These are phyloP conservation scores for Ormyrus pomaceus DNA, from an alignment of 2,888 invertebrate genomes.

Conservation along the genomic window DNA sequence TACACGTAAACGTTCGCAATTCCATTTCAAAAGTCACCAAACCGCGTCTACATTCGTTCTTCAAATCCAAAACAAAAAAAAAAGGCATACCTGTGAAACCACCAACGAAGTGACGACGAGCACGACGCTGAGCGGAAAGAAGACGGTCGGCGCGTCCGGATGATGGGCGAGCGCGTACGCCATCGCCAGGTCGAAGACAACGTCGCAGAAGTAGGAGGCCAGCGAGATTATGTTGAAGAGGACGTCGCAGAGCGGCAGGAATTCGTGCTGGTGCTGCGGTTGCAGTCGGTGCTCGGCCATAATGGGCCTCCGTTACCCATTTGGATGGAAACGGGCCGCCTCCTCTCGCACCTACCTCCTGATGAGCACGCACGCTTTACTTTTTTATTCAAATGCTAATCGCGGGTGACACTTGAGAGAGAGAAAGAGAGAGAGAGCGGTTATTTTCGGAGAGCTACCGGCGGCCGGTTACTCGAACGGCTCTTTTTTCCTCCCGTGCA, in stretches of 20 bases:
- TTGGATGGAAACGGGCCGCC: constrained; percentile 63
- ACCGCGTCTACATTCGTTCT: too few relatives aligned
- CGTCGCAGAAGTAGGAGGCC: constrained; percentile 93
- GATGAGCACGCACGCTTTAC: background rate
- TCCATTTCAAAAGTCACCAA: too few relatives aligned
- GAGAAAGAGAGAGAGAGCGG: too few relatives aligned
- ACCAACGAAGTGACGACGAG: constrained; percentile 85
- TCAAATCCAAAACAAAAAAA: background rate
- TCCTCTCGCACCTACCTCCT: background rate
- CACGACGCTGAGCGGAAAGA: constrained; percentile 78
- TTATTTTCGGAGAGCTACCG: too few relatives aligned
- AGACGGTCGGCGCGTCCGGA: constrained; percentile 63
- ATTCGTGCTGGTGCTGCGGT: constrained; percentile 78
- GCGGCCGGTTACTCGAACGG: too few relatives aligned
- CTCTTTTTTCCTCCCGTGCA: too few relatives aligned
- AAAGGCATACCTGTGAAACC: constrained; percentile 81
- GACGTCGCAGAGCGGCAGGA: constrained; percentile 93
- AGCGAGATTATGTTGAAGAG: constrained; percentile 93
- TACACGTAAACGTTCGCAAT: too few relatives aligned
- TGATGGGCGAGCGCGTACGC: constrained; percentile 87
- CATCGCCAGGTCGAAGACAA: constrained; percentile 91
- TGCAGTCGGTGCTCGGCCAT: constrained; percentile 71
- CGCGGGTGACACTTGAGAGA: too few relatives aligned
- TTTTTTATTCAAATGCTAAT: background rate
- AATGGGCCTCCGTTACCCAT: constrained; percentile 74